phyloP scores from a whole-genome alignment of 2,888 invertebrate genomes.

The Drosophila kokeensis region DNA sequence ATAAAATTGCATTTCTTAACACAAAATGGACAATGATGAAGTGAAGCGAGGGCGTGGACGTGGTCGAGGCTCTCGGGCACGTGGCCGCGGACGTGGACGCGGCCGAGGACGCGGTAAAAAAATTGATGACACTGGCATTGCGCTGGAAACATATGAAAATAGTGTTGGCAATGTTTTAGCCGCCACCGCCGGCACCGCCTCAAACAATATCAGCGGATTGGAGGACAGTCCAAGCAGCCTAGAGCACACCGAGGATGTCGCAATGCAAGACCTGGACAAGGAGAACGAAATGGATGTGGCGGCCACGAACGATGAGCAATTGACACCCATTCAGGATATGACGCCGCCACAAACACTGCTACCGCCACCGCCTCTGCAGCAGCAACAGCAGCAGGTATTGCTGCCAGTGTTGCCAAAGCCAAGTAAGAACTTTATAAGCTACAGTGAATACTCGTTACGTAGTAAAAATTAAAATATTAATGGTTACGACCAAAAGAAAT shows the following conservation, averaged over 20 bases:
- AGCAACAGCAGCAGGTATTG: conserved; percentile 48
- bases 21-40: conserved; percentile 74
- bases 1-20: conserved; percentile 9
- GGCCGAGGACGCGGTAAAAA: conserved; percentile 92
- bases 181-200: conserved; percentile 1
- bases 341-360: conserved; percentile 48
- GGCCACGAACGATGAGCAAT: conserved; percentile 35
- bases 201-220: conserved; percentile 24
- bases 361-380: conserved; percentile 31
- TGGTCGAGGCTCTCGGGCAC: conserved; percentile 86
- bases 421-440: conserved; percentile 65
- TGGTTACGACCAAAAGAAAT: neutral
- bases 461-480: neutral
- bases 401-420: conserved; percentile 73
- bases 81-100: conserved; percentile 91
- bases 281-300: conserved; percentile 69
- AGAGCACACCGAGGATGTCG: conserved; percentile 67
- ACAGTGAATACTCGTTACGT: neutral
- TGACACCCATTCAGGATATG: conserved; percentile 45
- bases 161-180: conserved; percentile 15
- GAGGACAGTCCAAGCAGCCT: conserved; percentile 82
- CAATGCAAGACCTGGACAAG: conserved; percentile 75
- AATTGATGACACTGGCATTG: conserved; percentile 85
- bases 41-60: conserved; percentile 83
- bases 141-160: conserved; percentile 49